Conservation (phyloP, 2,888 invertebrate genomes). For the Lycocerus yunnanus region DNA sequence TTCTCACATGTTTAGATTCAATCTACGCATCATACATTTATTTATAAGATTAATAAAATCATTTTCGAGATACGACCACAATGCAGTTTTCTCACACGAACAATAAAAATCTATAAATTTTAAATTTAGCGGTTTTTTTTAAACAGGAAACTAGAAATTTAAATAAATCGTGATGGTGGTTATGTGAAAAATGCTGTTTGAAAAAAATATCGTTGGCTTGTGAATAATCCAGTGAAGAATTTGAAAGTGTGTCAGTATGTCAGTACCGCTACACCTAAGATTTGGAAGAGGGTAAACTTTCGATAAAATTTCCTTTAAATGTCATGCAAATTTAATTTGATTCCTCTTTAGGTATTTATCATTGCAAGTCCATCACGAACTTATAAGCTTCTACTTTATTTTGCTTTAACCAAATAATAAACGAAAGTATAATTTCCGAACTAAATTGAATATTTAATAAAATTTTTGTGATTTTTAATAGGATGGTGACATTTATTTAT, state of each 20-base stretch:
- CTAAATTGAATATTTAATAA: background rate
- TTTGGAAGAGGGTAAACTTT: background rate
- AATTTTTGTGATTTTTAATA: constrained; percentile 3
- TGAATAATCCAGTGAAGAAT: background rate
- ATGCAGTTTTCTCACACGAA: background rate
- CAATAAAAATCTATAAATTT: background rate
- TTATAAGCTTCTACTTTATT: background rate
- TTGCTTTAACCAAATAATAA: background rate
- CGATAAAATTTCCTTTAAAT: background rate
- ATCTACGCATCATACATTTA: background rate
- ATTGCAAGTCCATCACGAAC: background rate
- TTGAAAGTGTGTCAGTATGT: background rate
- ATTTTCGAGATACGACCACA: background rate
- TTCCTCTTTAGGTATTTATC: background rate
- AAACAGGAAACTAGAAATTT: background rate
- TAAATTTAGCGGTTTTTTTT: background rate
- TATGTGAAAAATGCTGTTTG: too few relatives aligned
- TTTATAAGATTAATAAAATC: background rate
- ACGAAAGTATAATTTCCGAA: background rate
- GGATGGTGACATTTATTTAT: constrained; percentile 27
- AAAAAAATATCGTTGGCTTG: background rate
- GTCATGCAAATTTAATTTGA: background rate
- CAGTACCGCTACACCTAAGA: background rate
- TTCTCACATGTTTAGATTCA: background rate
- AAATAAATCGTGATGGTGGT: too few relatives aligned